Evolutionary conservation across 2,797 vertebrate species (phyloP), one percentile per base, ranked within the genome.

Genomic region (Craterocephalus amniculus): DNA sequence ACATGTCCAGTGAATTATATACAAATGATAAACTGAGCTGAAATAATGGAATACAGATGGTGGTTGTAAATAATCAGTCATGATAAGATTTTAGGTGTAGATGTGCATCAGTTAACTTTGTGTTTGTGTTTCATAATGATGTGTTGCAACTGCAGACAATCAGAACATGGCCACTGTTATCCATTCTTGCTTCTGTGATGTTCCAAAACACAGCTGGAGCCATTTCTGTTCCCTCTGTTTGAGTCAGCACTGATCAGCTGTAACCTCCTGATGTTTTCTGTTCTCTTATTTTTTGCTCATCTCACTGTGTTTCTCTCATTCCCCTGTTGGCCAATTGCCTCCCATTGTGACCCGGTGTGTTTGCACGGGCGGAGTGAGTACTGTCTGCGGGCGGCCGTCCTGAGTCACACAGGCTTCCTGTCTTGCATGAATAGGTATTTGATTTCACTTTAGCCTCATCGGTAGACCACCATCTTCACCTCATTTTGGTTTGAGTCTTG

Each of bases 391-490:
- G 86, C 0, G 90, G 83, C 92, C 35, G 61, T 93, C 94, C 91
- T 91, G 92, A 90, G 87, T 94, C 89, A 87, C 86, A 79, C 84
- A 85, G 85, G 83, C 88, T 85, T 87, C 93, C 93, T 92, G 93
- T 93, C 94, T 93, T 96, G 94, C 95, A 95, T 96, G 94, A 95
- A 94, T 96, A 96, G 94, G 95, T 96, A 96, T 93, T 92, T 92
- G 84, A 91, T 90, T 90, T 92, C 83, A 88, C 84, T 89, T 85
- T 63, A 86, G 88, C 81, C 65, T 86, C 80, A 83, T 88, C 80
- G 76, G 83, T 68, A 80, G 78, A 71, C 43, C 65, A 31, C 66
- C 87, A 79, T 51, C 58, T 68, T 79, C 84, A 57, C 62, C 75
- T 85, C 70, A 66, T 86, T 79, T 74, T 58, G 56, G 81, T 73